Evolutionary conservation across 2,888 invertebrate species (phyloP).

Genomic region (Philonicus albiceps): DNA sequence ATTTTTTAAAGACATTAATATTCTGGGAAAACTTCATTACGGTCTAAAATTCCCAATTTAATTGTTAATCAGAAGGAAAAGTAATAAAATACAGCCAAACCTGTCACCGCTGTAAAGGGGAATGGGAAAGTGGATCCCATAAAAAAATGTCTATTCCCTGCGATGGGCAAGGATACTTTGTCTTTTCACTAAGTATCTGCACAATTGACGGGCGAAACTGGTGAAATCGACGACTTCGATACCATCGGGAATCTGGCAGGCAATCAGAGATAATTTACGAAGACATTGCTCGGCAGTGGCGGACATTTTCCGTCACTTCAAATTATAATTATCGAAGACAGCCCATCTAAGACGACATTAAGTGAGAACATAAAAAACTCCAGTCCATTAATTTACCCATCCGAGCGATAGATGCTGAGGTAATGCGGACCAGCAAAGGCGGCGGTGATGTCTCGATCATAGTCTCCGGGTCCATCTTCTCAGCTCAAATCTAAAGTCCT

Average conservation of each 20-base stretch:
- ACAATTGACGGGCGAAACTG: neutral
- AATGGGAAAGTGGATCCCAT: neutral
- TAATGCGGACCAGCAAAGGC: neutral
- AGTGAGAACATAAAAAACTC: slow-evolving; percentile 39
- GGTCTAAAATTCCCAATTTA: neutral
- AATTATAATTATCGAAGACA: slow-evolving; percentile 40
- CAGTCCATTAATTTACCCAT: slow-evolving; percentile 39
- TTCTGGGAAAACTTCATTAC: neutral
- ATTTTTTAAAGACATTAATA: neutral
- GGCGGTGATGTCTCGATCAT: neutral
- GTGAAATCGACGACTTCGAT: neutral
- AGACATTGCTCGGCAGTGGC: neutral
- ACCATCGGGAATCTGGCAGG: neutral
- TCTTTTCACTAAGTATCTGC: neutral
- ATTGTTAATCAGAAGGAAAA: neutral
- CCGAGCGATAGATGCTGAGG: neutral
- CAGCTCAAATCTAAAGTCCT: neutral
- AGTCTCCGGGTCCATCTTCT: neutral
- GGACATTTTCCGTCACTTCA: slow-evolving; percentile 40
- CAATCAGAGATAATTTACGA: slow-evolving; percentile 37
- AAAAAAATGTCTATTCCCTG: neutral
- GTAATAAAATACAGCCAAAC: neutral
- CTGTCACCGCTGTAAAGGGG: neutral
- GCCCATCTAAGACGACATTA: slow-evolving; percentile 41
- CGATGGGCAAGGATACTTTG: neutral